Evolutionary conservation across 1,140 invertebrate species (phyloP), one percentile per base, ranked within the genome.

Genomic region (Drosophila takahashii): DNA sequence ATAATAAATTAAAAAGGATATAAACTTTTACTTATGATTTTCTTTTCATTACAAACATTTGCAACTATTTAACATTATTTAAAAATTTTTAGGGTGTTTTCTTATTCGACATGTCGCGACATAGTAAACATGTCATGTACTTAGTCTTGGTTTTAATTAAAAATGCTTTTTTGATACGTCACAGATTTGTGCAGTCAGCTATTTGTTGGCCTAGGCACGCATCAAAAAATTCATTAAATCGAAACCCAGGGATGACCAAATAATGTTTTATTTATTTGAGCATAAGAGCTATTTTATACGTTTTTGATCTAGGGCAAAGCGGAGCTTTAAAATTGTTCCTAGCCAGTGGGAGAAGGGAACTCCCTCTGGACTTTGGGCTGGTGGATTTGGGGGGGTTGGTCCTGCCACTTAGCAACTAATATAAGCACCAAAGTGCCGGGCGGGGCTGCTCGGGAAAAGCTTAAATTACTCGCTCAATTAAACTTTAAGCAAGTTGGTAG

Each of bases 401-500:
- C 71, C 59, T 75, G 70, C 70, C 71, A 76, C 73, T 76, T 76
- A 75, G 73, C 71, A 86, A 86, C 81, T 86, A 81, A 56, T 69
- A 69, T 70, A 54, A 69, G 32, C 58, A 48, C 2, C 57, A 36
- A 45, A 29, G 59, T 52, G 41, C 51, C 45, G 34, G 27, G 37
- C 15, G 26, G 48, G 48, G 60, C 56, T 67, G 67, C 80, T 84
- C 58, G 62, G 80, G 61, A 85, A 87, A 86, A 81, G 81, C 81
- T 86, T 87, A 87, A 86, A 86, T 86, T 86, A 87, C 79, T 50
- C 79, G 83, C 79, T 87, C 81, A 86, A 86, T 86, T 86, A 87
- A 86, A 86, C 81, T 87, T 86, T 83, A 81, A 81, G 84, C 61
- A 86, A 86, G 61, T 86, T 62, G 65, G 41, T 26, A 56, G 47